Evolutionary conservation across 2,888 invertebrate species (phyloP).

Genomic region (Neelides folsomi): DNA sequence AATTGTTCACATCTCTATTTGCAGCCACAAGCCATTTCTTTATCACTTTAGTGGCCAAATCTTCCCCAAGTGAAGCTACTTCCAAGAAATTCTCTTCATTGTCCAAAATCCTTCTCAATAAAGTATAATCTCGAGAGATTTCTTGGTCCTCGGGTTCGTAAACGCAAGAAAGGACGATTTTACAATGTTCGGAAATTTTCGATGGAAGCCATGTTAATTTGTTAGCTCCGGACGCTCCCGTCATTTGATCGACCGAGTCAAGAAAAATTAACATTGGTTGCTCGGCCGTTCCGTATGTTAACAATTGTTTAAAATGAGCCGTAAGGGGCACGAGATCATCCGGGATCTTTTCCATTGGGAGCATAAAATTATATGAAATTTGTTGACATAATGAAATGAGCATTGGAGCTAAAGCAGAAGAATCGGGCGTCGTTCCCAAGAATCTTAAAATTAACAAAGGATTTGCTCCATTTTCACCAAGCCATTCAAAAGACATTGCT

Average conservation of each 20-base stretch:
- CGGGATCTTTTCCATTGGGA: conserved; percentile 85
- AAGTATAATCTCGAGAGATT: conserved; percentile 74
- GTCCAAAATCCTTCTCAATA: conserved; percentile 75
- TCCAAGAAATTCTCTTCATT: conserved; percentile 77
- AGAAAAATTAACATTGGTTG: conserved; percentile 81
- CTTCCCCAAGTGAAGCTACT: conserved; percentile 79
- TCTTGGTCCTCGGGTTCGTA: conserved; percentile 73
- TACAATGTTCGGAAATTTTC: conserved; percentile 71
- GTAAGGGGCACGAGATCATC: conserved; percentile 91
- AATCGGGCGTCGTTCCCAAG: conserved; percentile 92
- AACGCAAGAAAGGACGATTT: conserved; percentile 84
- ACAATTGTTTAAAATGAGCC: conserved; percentile 85
- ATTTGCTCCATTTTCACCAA: conserved; percentile 54
- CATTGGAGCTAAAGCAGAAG: conserved; percentile 84
- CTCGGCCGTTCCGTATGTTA: conserved; percentile 64
- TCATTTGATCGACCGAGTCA: conserved; percentile 93
- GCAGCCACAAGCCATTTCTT: conserved; percentile 72
- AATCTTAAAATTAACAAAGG: conserved; percentile 83
- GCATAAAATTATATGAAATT: conserved; percentile 82
- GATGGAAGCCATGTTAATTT: conserved; percentile 94
- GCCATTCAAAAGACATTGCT: conserved; percentile 52
- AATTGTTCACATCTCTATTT: conserved; percentile 73
- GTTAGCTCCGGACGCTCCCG: conserved; percentile 84
- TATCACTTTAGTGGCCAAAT: conserved; percentile 82
- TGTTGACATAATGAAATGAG: conserved; percentile 91